Conservation (phyloP, 92 coral and sea anemone genomes). For the Heliopora coerulea region DNA sequence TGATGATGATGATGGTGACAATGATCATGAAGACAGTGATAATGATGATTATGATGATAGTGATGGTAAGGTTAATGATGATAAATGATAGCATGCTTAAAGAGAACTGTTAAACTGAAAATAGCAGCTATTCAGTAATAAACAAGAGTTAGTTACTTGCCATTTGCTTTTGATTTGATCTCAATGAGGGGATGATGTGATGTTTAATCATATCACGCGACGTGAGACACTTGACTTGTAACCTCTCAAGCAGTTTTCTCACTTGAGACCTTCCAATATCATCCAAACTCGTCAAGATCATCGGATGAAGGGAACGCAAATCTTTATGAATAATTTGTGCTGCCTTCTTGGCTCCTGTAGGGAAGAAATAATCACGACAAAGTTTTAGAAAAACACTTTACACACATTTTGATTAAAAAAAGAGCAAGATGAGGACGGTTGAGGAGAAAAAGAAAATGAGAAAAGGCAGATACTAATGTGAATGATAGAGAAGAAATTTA, state of each 20-base stretch:
- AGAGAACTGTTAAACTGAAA: neutral
- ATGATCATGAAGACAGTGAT: neutral
- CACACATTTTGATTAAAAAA: too few relatives aligned
- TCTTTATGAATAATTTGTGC: conserved; percentile 60
- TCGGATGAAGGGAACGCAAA: conserved; percentile 66
- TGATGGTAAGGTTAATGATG: neutral
- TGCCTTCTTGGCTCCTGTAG: conserved; percentile 44
- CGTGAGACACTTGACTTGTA: conserved; percentile 76
- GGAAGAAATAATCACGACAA: neutral
- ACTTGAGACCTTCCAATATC: conserved; percentile 80
- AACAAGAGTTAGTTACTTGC: neutral
- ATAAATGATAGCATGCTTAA: neutral
- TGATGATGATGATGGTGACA: neutral
- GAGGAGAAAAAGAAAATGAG: neutral
- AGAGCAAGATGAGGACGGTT: neutral
- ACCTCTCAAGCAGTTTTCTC: conserved; percentile 60
- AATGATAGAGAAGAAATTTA: too few relatives aligned
- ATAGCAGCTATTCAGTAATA: neutral
- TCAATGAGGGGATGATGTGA: conserved; percentile 73
- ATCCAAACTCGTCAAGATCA: conserved; percentile 61
- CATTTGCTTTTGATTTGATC: conserved; percentile 76
- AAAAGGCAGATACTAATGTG: too few relatives aligned
- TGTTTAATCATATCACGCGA: conserved; percentile 74
- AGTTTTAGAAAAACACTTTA: neutral
- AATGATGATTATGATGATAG: neutral